Base-by-base conservation (phyloP, 2,888 invertebrate genomes). In the Andrena minutula region DNA sequence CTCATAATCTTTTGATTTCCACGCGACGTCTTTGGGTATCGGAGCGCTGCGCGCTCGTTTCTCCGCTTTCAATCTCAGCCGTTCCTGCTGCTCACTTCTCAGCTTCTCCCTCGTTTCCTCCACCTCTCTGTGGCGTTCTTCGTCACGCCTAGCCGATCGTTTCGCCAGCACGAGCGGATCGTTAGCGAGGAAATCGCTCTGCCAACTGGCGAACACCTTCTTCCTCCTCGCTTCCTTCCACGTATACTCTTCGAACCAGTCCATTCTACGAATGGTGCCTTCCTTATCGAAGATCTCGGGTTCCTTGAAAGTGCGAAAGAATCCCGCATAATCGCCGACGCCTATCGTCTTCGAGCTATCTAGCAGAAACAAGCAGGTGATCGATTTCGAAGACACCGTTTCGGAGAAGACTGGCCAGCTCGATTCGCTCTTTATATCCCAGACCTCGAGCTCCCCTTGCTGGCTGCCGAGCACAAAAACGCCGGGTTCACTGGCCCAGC, bases 381-480 rank as follows among this genome's bases (percentile, higher is more conserved):
- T 88, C 51, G 83, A 73, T 2, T 83, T 81, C 20, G 78, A 96
- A 2, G 97, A 96, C n/a, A 97, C 94, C 71, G 95, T 95, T 91
- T 97, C 95, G 0, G 95, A 94, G 58, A 96, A 95, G 65, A 96
- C 95, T 0, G 97, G 96, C 80, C 95, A 95, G 86, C 97, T 96
- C 82, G 96, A 96, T 89, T 95, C 95, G 73, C 95, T 94, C 78
- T 96, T 94, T 71, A 98, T 94, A 93, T 97, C 97, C 98, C 98
- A 98, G 3, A 96, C 95, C 93, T 98, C 98, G 23, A 98, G 94
- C 79, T 95, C 95, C 1, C 98, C 98, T 94, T 97, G 97, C 6
- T 94, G 94, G 28, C 96, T 96, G 0, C 96, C 95, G 58, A 98
- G 94, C 89, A 96, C 96, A 83, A 98, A 95, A 32, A 97, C 95